These are phyloP conservation scores for Saguinus midas DNA, from an alignment of 2,113 vertebrate genomes.

Conservation along the genomic window DNA sequence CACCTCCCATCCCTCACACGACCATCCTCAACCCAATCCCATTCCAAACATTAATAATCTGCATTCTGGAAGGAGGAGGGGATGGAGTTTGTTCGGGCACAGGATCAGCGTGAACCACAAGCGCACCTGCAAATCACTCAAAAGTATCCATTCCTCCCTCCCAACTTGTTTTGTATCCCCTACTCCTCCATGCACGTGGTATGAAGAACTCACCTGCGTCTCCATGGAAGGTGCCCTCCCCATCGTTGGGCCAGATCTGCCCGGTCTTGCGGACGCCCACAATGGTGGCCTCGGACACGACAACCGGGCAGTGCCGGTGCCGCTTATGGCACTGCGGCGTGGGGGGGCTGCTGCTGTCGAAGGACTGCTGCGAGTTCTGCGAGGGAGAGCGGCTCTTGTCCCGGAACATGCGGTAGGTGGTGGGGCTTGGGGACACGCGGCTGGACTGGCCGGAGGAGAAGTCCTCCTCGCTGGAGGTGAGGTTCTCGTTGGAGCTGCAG, in stretches of 20 bases:
- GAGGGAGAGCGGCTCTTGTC: slow-evolving; percentile 97
- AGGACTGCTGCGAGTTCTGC: slow-evolving; percentile 97
- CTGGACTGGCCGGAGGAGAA: slow-evolving; percentile 98
- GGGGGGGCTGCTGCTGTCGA: slow-evolving; percentile 97
- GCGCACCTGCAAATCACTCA: neutral
- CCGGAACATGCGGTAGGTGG: slow-evolving; percentile 89
- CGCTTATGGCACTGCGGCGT: slow-evolving; percentile 96
- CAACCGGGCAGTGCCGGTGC: slow-evolving; percentile 91
- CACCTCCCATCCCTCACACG: neutral
- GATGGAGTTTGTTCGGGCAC: neutral
- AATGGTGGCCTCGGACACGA: slow-evolving; percentile 94
- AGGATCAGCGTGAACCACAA: neutral
- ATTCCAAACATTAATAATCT: neutral
- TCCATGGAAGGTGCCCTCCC: slow-evolving; percentile 92
- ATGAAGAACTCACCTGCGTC: slow-evolving; percentile 90
- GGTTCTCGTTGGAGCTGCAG: slow-evolving; percentile 99
- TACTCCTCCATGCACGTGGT: neutral
- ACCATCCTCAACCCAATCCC: neutral
- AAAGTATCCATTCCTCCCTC: neutral
- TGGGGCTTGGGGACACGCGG: slow-evolving; percentile 95
- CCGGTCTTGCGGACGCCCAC: slow-evolving; percentile 95
- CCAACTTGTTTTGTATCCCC: neutral
- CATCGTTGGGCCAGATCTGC: slow-evolving; percentile 95
- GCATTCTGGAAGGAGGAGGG: neutral
- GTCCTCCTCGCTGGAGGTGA: slow-evolving; percentile 99